Percentiles rank a stretch among this genome's conserved stretches.
phyloP scores from a whole-genome alignment of 2,113 vertebrate species.

The Bujurquina vittata region DNA sequence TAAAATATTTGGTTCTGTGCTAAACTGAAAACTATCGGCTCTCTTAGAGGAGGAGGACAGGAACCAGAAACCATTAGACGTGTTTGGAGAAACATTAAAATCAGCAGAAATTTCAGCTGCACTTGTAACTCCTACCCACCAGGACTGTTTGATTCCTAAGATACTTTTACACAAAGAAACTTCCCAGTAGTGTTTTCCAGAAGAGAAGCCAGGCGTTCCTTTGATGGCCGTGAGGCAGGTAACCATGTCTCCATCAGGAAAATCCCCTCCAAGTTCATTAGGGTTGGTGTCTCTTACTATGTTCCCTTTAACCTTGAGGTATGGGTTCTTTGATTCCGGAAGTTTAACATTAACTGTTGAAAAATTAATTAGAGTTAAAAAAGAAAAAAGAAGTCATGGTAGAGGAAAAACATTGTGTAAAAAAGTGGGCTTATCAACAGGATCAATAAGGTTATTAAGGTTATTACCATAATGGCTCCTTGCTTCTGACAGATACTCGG shows the following conservation, averaged over 20 bases:
- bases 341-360: conserved; percentile 63
- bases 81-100: fast-evolving
- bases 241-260: not conserved
- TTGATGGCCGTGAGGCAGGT: conserved; percentile 33
- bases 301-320: fast-evolving
- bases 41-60: conserved; percentile 46
- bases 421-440: not conserved
- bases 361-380: not conserved
- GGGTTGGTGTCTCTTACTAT: fast-evolving
- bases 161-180: conserved; percentile 3
- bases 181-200: conserved; percentile 74
- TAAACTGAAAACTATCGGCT: conserved; percentile 19
- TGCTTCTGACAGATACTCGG: not conserved
- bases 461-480: not conserved
- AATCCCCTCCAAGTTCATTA: fast-evolving
- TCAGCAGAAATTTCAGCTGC: fast-evolving
- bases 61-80: conserved; percentile 63
- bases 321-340: fast-evolving
- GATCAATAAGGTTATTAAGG: conserved; percentile 1
- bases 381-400: not conserved
- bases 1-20: not conserved
- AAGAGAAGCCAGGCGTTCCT: conserved; percentile 49
- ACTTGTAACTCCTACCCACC: conserved; percentile 72
- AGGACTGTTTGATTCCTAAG: conserved; percentile 37
- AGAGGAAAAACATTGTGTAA: not conserved